A percentile compares a stretch with the other conserved stretches of the same genome.
These are phyloP conservation scores for Erpetoichthys calabaricus DNA, from an alignment of 2,797 vertebrate genomes.

Conservation along the genomic window DNA sequence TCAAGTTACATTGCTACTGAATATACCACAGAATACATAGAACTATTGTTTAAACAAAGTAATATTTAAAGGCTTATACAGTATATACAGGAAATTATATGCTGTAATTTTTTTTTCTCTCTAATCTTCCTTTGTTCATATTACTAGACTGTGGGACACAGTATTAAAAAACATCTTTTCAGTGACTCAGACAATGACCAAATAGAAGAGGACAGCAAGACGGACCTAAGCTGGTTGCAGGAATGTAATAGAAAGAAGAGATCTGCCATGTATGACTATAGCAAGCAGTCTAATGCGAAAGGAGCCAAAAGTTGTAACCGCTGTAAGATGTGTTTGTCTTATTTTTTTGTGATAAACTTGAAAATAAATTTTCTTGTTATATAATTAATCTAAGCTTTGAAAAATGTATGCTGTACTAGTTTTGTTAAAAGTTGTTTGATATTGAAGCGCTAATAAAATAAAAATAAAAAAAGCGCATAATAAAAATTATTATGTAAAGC, in stretches of 20 bases:
- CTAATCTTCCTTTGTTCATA: background rate
- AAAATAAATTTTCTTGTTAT: no score
- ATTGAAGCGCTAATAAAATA: no score
- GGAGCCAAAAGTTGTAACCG: conserved; percentile 4
- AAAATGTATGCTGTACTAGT: no score
- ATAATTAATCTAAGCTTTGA: no score
- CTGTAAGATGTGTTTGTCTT: background rate
- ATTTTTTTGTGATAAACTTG: background rate
- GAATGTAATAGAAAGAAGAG: conserved; percentile 59
- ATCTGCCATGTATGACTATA: conserved; percentile 56
- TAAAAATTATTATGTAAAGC: no score
- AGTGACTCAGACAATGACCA: conserved; percentile 75
- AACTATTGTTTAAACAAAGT: no score
- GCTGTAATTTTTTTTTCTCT: background rate
- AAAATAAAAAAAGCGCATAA: no score
- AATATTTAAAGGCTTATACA: no score
- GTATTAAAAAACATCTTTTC: conserved; percentile 64
- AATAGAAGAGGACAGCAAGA: conserved; percentile 57
- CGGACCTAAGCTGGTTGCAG: conserved; percentile 65
- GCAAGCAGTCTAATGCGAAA: conserved; percentile 39
- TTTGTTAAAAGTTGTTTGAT: no score
- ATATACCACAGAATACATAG: no score
- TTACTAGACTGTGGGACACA: conserved; percentile 25
- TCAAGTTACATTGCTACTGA: no score
- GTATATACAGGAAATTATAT: background rate